Base-by-base conservation (phyloP, 1,140 invertebrate species). In the Potamilus streckersoni region DNA sequence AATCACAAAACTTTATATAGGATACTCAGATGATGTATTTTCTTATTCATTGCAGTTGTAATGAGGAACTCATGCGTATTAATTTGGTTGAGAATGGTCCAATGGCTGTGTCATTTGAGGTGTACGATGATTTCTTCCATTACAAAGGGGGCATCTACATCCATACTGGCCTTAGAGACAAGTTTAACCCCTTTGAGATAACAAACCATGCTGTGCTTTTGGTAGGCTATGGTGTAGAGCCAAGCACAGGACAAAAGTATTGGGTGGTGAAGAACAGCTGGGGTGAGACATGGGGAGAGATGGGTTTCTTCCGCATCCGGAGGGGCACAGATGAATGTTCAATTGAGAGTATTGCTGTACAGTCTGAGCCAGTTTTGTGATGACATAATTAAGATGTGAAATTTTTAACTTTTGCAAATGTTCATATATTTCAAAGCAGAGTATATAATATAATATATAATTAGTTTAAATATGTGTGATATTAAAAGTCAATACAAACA, bases 221-320 rank as follows among this genome's bases (percentile, higher is more conserved):
- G 1, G 89, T 89, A 23, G 89, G 89, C 5, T 90, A 89, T 80
- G 90, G 90, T 1, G 73, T 69, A 16, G 89, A 89, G n/a, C 56
- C 80, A 49, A 68, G 69, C 1, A 74, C 71, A 31, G 82, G 84
- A 2, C 69, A 84, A 60, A 82, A 86, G 64, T 90, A 82, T 78
- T 90, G 90, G 90, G 86, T 83, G 16, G 85, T 90, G 2, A 89
- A 90, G 73, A 90, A 90, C 71, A 92, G 91, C 63, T 93, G 92
- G 92, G 92, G 92, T 16, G 78, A 81, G 8, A 62, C 78, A 2
- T 93, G 92, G 92, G 92, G 92, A 6, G 91, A 92, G 75, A 74
- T 90, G 6, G 92, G 92, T n/a, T 90, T 83, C 76, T 91, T 91
- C 82, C 82, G 91, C 55, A 92, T 93, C 60, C 83, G 86, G 63